A percentile compares a stretch with the other conserved stretches of the same genome.
Conservation (phyloP, 2,113 vertebrate genomes). For the Trogon melanurus region DNA sequence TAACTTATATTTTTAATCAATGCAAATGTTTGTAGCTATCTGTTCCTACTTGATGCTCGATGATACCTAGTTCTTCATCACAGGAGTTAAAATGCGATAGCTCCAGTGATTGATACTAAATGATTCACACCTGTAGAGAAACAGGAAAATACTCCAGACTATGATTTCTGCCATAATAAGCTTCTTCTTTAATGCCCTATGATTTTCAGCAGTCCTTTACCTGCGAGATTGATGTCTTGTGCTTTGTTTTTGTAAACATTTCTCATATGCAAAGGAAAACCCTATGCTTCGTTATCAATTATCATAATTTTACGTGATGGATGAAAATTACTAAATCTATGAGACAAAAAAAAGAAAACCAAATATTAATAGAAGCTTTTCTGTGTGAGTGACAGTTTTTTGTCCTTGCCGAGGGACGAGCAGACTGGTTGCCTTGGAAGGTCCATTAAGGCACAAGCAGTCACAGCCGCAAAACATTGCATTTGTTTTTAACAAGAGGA, state of each 20-base stretch:
- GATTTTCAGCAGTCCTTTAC: not conserved
- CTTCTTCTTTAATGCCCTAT: not conserved
- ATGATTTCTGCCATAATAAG: not conserved
- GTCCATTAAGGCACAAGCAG: not conserved
- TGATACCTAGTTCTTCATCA: not conserved
- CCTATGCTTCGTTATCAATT: not conserved
- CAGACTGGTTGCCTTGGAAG: constrained; percentile 15
- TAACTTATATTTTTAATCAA: not conserved
- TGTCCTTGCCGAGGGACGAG: not conserved
- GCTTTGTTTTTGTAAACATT: not conserved
- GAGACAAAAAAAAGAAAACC: not conserved
- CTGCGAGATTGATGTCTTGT: not conserved
- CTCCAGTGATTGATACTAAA: not conserved
- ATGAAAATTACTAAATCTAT: not conserved
- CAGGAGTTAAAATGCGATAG: not conserved
- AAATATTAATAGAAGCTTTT: not conserved
- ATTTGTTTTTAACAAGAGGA: not conserved
- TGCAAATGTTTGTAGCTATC: not conserved
- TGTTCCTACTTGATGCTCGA: not conserved
- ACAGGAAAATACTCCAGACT: not conserved
- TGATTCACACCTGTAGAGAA: not conserved
- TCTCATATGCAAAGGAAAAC: not conserved
- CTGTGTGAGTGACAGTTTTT: not conserved
- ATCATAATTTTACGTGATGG: not conserved
- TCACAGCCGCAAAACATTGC: not conserved